Percentiles rank a stretch among this genome's conserved stretches.
Evolutionary conservation across 2,888 invertebrate genomes (phyloP).

Genomic region (Euplagia quadripunctaria): DNA sequence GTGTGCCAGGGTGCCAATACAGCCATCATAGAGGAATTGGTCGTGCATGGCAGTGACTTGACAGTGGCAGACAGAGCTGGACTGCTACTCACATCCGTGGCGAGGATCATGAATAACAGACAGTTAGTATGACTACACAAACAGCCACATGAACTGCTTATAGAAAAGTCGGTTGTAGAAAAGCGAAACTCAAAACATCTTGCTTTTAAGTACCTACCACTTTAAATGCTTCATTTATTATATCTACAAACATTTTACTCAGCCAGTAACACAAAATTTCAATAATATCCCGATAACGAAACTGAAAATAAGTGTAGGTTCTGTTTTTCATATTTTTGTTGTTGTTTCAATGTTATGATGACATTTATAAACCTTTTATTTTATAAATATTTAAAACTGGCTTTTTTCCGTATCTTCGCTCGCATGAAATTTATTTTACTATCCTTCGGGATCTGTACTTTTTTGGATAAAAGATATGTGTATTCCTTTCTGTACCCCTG

Average conservation of each 20-base stretch:
- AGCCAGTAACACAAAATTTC: too few relatives aligned
- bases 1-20: slow-evolving; percentile 79
- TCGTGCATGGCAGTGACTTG: slow-evolving; percentile 76
- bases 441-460: too few relatives aligned
- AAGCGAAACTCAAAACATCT: background rate
- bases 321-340: background rate
- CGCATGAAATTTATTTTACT: too few relatives aligned
- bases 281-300: too few relatives aligned
- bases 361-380: background rate
- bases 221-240: too few relatives aligned
- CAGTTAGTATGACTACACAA: slow-evolving; percentile 59
- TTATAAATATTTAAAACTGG: too few relatives aligned
- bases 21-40: slow-evolving; percentile 74
- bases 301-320: background rate
- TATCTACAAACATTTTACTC: too few relatives aligned
- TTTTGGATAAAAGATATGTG: too few relatives aligned
- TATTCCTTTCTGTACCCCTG: too few relatives aligned
- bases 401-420: too few relatives aligned
- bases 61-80: slow-evolving; percentile 67
- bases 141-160: background rate
- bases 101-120: slow-evolving; percentile 65
- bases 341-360: too few relatives aligned
- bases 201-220: background rate
- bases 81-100: slow-evolving; percentile 67
- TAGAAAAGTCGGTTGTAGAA: background rate